Base-by-base conservation (phyloP, 2,888 invertebrate genomes). In the Hyalella azteca region DNA sequence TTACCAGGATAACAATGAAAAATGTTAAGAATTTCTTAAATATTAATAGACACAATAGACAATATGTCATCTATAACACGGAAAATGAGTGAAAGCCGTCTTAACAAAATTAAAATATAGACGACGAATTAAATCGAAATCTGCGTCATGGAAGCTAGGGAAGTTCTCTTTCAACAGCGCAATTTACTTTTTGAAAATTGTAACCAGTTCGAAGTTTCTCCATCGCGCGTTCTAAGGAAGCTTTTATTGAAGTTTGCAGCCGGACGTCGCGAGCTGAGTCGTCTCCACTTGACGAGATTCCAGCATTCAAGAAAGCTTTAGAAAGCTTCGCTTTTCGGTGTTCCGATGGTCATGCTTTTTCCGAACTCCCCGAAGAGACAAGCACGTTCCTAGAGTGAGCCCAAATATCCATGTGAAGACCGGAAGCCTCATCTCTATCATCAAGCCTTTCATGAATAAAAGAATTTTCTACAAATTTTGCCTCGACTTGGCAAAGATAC, bases 241-340 rank as follows among this genome's bases (percentile, higher is more conserved):
- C 66, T 66, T 29, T 66, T 66, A 36, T 29, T 36, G 39, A 66
- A 66, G 66, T 66, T 66, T 36, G 66, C 66, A 0, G n/a, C 29
- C 26, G 66, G 66, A 66, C 22, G 66, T n/a, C 29, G 9, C n/a
- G 66, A n/a, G n/a, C n/a, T n/a, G 66, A 66, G 39, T 0, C 11
- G 66, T 19, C 36, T 66, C 66, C 66, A 66, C 66, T 66, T 66
- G 66, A 36, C 66, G 66, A 36, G 66, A 66, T 29, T 36, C 39
- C 39, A 11, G 66, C 66, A 36, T 66, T 66, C 66, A 66, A 36
- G 29, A 11, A 36, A n/a, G 36, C 36, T 66, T 66, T 66, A 36
- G 36, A 66, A 66, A 3, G 66, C 5, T 36, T n/a, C 19, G 36
- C 36, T 66, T 66, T 36, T 66, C 66, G 66, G 36, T 66, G 66